phyloP scores from a whole-genome alignment of 2,797 vertebrate genomes.

The Paratrypauchen microcephalus region DNA sequence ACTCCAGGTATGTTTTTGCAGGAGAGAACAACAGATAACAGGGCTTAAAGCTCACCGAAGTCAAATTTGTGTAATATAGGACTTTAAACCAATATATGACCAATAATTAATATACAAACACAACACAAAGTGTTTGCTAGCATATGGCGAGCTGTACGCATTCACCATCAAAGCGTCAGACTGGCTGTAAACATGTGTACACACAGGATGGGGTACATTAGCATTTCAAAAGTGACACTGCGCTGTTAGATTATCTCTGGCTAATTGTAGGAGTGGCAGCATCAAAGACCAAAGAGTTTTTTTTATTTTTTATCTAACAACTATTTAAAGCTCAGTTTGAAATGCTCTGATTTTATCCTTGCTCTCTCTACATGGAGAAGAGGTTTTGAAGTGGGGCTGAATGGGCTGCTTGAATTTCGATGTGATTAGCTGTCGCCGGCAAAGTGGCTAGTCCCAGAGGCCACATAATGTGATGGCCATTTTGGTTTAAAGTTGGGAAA shows the following conservation, averaged over 20 bases:
- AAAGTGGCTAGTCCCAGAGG: neutral
- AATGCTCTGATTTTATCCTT: conserved; percentile 2
- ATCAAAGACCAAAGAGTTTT: conserved; percentile 16
- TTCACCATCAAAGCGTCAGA: neutral
- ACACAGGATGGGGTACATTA: neutral
- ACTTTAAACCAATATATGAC: neutral
- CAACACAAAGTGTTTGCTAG: too few relatives aligned
- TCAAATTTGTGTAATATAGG: too few relatives aligned
- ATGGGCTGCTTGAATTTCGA: conserved; percentile 3
- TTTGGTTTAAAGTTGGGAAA: neutral
- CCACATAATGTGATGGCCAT: neutral
- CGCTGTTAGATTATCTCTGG: conserved; percentile 3
- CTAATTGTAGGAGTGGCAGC: conserved; percentile 10
- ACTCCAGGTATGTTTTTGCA: too few relatives aligned
- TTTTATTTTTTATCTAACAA: neutral
- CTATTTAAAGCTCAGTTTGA: conserved; percentile 13
- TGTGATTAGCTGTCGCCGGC: conserved; percentile 2
- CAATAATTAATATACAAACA: neutral
- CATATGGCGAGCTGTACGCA: neutral
- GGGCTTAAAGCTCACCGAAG: too few relatives aligned
- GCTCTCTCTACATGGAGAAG: neutral
- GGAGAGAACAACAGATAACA: too few relatives aligned
- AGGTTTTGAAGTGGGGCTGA: conserved; percentile 3
- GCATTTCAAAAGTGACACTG: conserved; percentile 15
- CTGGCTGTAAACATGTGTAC: conserved; percentile 6